Evolutionary conservation across 1,140 invertebrate species (phyloP), one percentile per base, ranked within the genome.

Genomic region (Hylaeus volcanicus): DNA sequence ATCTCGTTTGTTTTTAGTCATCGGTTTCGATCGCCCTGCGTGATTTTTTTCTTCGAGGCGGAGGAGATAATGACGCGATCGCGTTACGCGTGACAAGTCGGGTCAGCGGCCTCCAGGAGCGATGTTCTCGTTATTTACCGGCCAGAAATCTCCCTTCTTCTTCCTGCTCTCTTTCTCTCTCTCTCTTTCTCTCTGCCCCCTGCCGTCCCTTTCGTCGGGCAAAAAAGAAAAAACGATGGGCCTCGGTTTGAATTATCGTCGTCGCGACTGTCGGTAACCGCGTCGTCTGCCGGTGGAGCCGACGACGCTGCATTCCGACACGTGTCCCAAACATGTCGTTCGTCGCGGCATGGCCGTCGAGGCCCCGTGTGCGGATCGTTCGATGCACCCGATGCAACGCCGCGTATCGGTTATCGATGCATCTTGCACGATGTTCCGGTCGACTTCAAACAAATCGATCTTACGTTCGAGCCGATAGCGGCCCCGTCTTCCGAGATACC

Each of bases 71-170:
- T 79, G 71, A 26, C 72, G 72, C 51, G 48, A 61, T 37, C 83
- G 70, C 56, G 70, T 66, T 53, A 66, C 82, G 80, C 83, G 83
- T 76, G 84, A 84, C 82, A 76, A 66, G 73, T 9, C 74, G 83
- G 83, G 83, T 85, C 84, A 79, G 41, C 83, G 84, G 79, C 84
- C 83, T 82, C 45, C 79, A 45, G 39, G 74, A 72, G 71, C 69
- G 83, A 79, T 70, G 70, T 80, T 69, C 79, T 74, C 83, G 74
- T 84, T 86, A 85, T 81, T 86, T 81, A 70, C 69, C 82, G 68
- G 70, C 53, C 78, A 79, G 75, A 82, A 74, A 82, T 77, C 82
- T 63, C 64, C 51, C 58, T 70, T n/a, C 41, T n/a, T 37, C 15
- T n/a, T 37, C 15, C 2, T 3, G 2, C 8, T 9, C 14, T 8